Conservation (phyloP, 2,797 vertebrate genomes). For the Mionectes olivaceus region DNA sequence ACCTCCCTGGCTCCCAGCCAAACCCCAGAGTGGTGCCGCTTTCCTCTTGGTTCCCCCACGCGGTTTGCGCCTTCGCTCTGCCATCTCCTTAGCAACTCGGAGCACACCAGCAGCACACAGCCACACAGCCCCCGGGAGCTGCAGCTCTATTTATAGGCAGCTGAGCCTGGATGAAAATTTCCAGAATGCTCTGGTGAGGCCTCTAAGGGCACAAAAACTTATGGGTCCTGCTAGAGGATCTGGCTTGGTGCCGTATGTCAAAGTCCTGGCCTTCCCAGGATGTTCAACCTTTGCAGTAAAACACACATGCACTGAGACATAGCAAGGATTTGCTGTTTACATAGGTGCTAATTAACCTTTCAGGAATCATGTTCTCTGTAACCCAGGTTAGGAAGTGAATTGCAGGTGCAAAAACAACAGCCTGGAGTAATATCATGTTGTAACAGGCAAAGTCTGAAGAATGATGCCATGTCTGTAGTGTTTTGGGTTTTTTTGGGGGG, state of each 20-base stretch:
- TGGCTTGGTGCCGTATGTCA: neutral
- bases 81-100: conserved; percentile 65
- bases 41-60: neutral
- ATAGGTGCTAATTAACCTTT: conserved; percentile 41
- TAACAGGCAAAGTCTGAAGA: conserved; percentile 29
- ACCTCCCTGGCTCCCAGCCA: neutral
- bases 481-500: neutral
- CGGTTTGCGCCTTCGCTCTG: neutral
- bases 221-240: neutral
- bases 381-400: conserved; percentile 52
- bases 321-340: conserved; percentile 13
- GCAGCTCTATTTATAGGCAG: conserved; percentile 53
- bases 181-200: conserved; percentile 29
- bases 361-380: conserved; percentile 7
- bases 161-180: conserved; percentile 18
- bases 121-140: conserved; percentile 34
- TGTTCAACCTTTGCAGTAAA: neutral
- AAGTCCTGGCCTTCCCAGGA: neutral
- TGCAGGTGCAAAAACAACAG: conserved; percentile 68
- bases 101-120: conserved; percentile 50
- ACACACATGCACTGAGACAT: neutral
- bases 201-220: neutral
- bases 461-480: conserved; percentile 29
- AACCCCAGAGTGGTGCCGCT: neutral
- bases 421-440: neutral